Base-by-base conservation (phyloP, 2,797 vertebrate genomes). In the Mormyrops boulengeri region DNA sequence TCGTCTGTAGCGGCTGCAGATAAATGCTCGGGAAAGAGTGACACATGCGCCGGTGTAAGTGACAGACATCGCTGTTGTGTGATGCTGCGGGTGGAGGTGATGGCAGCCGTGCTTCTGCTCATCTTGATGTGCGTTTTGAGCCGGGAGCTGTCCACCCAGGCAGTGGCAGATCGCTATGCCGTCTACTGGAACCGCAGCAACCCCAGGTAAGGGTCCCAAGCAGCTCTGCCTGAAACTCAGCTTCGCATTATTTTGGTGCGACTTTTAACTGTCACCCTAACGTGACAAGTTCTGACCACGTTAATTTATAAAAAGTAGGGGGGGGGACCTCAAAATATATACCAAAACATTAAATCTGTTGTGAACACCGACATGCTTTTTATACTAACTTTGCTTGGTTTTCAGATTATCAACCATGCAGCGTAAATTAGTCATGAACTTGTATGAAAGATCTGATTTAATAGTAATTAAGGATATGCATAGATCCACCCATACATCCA, bases 101-200 rank as follows among this genome's bases (percentile, higher is more conserved):
- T 98, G 95, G 95, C 97, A 94, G 93, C 97, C 93, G 91, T 97
- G 92, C 93, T 96, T 93, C 94, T 97, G 94, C 90, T 96, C 94
- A 91, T 97, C 92, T 97, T 96, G 96, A 96, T 96, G 97, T 95
- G 97, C 92, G 96, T 95, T 94, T 92, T 92, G 95, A 96, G 96
- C 93, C 98, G 98, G 95, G 98, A 99, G 92, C 97, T 97, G 91
- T 96, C 97, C 91, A 96, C 97, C 95, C 99, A 99, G 96, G 95
- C 97, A 94, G 97, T 98, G 92, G 97, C 98, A 89, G 98, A 99
- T 92, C 97, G 98, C 91, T 99, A 98, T 94, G 98, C 98, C 47
- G 98, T 99, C 95, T 98, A 96, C 96, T 99, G 98, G 98, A 99
- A 99, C 96, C 97, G 97, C 93, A 98, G 97, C 93, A 99, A 99